Conservation (phyloP, 2,797 vertebrate genomes). For the Danionella dracula region DNA sequence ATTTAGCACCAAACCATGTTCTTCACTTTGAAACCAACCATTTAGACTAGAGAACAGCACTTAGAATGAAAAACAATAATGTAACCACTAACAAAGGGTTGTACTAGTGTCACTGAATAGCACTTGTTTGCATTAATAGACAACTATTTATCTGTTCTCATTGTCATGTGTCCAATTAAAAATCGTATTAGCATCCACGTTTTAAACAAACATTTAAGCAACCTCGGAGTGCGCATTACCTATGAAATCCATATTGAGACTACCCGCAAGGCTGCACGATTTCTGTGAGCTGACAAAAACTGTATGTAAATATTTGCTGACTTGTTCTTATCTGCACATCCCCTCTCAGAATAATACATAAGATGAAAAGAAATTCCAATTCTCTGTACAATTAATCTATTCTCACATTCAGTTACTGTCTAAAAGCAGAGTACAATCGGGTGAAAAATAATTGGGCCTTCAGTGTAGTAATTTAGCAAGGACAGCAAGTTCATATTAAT, state of each 20-base stretch:
- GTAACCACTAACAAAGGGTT: not conserved
- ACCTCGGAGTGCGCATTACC: constrained; percentile 13
- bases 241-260: constrained; percentile 10
- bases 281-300: constrained; percentile 2
- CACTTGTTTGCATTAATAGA: not conserved
- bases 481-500: not conserved
- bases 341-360: constrained; percentile 29
- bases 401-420: not conserved
- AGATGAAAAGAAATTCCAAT: constrained; percentile 5
- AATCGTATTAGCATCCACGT: constrained; percentile 15
- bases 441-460: not conserved
- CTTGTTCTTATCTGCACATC: constrained; percentile 16
- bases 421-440: not conserved
- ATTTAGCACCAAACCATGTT: constrained; percentile 7
- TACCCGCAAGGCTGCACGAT: constrained; percentile 4
- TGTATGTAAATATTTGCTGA: constrained; percentile 30
- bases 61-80: not conserved
- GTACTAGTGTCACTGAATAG: not conserved
- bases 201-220: constrained; percentile 21
- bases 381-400: not conserved
- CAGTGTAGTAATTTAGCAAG: not conserved
- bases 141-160: not conserved
- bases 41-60: constrained; percentile 11
- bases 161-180: not conserved
- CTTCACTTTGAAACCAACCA: constrained; percentile 3